Evolutionary conservation across 2,797 vertebrate species (phyloP), one percentile per base, ranked within the genome.

Genomic region (Accipiter superciliosus): DNA sequence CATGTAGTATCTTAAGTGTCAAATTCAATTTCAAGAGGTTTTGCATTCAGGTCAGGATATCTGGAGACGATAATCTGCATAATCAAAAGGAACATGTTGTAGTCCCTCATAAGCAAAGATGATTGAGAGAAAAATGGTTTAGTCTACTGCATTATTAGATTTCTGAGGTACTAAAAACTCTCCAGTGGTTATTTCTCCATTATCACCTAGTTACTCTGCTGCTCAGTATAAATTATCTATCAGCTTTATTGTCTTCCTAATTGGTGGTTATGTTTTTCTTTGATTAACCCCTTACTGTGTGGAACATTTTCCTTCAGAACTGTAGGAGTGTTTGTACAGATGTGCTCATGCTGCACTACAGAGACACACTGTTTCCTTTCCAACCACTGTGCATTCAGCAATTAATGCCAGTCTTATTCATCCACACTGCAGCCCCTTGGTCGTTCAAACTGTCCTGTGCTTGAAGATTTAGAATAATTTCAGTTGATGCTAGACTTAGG

Each of bases 371-470:
- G 35, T 8, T 52, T 83, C 29, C 28, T 85, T 70, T 66, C 15
- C 15, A 67, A 12, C 19, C 33, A 3, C 67, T 24, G 13, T 45
- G 17, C 52, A 22, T 14, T 16, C 26, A 47, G 19, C 39, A 50
- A 6, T 42, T 52, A 31, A 13, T 73, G 47, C 31, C 31, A 19
- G 1, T 73, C 37, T 70, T 50, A 9, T 16, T 53, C 21, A 57
- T 14, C 28, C 20, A 9, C 59, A 4, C 28, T 63, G n/a, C 66
- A 77, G 53, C 55, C 26, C 31, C 44, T 53, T 39, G 42, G 29
- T 57, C 1, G 0, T 59, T 55, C 40, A 1, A 31, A 31, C 14
- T 15, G 19, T 26, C 22, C 0, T 45, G 65, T 55, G 20, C 35
- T 61, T 61, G 21, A 40, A 69, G 29, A 29, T 5, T 3, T 3